These are phyloP conservation scores for Rhimphoctona megacephalus DNA, from an alignment of 2,888 invertebrate species.

Conservation along the genomic window DNA sequence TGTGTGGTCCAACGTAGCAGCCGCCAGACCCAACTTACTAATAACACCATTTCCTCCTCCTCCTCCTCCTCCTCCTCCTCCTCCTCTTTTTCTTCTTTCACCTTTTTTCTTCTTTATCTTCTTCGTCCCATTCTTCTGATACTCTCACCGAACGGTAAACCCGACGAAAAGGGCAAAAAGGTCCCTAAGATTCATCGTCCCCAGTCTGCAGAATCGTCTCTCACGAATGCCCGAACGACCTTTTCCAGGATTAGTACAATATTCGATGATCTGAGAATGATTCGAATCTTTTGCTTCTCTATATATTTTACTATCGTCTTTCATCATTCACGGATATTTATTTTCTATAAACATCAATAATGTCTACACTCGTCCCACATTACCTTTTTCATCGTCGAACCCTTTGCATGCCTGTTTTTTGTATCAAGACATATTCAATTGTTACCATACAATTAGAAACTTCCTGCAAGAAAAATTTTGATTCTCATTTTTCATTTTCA, in stretches of 20 bases:
- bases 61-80: constrained; percentile 64
- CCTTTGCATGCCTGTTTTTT: neutral
- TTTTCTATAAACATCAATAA: neutral
- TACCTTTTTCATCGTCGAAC: no score
- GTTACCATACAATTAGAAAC: neutral
- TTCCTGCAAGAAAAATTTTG: neutral
- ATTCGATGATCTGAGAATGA: constrained; percentile 45
- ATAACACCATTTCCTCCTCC: constrained; percentile 78
- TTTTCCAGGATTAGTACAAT: constrained; percentile 64
- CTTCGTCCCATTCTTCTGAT: constrained; percentile 41
- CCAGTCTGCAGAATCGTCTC: constrained; percentile 77
- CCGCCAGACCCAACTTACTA: constrained; percentile 82
- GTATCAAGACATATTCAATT: neutral
- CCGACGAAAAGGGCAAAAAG: constrained; percentile 75
- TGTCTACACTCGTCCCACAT: neutral
- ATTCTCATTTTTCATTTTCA: no score
- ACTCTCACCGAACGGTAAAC: constrained; percentile 70
- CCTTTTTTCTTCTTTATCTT: constrained; percentile 58
- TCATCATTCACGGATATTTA: constrained; percentile 15
- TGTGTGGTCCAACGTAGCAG: constrained; percentile 82
- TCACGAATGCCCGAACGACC: constrained; percentile 77
- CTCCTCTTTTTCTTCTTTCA: constrained; percentile 62
- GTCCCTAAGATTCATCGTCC: constrained; percentile 76
- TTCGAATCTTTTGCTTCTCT: constrained; percentile 60
- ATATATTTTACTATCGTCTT: constrained; percentile 44